Evolutionary conservation across 2,888 invertebrate species (phyloP).

Genomic region (Nomada ferruginata): DNA sequence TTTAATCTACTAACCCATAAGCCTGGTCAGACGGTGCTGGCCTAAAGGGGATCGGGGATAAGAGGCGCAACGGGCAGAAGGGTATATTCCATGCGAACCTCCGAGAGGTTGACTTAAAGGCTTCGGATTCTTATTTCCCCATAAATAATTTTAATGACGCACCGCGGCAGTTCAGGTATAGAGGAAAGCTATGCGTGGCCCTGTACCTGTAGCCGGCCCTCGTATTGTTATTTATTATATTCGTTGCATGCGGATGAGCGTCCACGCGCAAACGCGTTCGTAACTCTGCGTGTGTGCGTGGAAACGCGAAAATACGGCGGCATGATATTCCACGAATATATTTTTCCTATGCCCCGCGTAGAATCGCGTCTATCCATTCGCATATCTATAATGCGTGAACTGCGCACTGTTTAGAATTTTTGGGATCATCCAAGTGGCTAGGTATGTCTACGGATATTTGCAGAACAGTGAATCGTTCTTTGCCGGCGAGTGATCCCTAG

Average conservation of each 20-base stretch:
- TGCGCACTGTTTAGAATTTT: too few relatives aligned
- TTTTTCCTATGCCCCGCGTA: too few relatives aligned
- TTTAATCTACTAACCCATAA: conserved; percentile 73
- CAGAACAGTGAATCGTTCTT: too few relatives aligned
- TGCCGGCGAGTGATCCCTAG: too few relatives aligned
- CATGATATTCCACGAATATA: neutral
- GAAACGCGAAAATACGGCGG: conserved; percentile 36
- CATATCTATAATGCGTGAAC: too few relatives aligned
- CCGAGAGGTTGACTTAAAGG: conserved; percentile 71
- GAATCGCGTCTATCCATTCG: too few relatives aligned
- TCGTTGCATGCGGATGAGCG: neutral
- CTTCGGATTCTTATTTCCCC: conserved; percentile 81
- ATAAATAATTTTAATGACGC: conserved; percentile 83
- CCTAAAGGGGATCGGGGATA: conserved; percentile 65
- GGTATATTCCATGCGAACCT: conserved; percentile 58
- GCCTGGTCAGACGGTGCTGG: conserved; percentile 54
- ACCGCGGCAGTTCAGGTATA: conserved; percentile 78
- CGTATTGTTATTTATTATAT: conserved; percentile 67
- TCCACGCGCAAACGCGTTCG: conserved; percentile 20
- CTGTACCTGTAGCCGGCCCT: conserved; percentile 77
- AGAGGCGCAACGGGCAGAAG: conserved; percentile 53
- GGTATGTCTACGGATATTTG: too few relatives aligned
- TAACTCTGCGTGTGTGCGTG: neutral
- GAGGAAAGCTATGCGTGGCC: conserved; percentile 70
- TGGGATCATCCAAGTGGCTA: too few relatives aligned